Evolutionary conservation across 2,113 vertebrate genomes (phyloP), one percentile per base, ranked within the genome.

Genomic region (Artemisiospiza belli): DNA sequence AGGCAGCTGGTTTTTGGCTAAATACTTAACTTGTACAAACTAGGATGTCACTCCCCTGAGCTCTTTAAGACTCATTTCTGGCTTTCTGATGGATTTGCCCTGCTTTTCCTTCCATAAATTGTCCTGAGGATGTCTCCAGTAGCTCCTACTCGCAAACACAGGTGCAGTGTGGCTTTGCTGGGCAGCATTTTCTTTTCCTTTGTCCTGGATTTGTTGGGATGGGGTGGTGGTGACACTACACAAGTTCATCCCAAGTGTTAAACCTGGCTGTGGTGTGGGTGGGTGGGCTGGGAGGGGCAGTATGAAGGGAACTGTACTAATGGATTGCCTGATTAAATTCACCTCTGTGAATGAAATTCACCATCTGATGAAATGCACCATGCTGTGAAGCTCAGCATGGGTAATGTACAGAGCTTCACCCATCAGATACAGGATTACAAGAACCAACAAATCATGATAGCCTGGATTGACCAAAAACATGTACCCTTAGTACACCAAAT

Each of bases 141-240:
- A 84, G 89, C 64, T 95, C 63, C 62, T 46, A 4, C 68, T 83
- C 0, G 13, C 87, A 87, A 46, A 43, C 70, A 37, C 87, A 91
- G 90, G 87, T 90, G 94, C 87, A 0, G 39, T 83, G 78, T 94
- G 11, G 90, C 79, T 96, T 91, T 90, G 76, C 90, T 94, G 95
- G 92, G 92, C 94, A 61, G 88, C 23, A 8, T 86, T 92, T 91
- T 67, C 52, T 67, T 87, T 47, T 78, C 12, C 11, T 78, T 93
- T 63, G 28, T 91, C 90, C 69, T 82, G 28, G 61, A 44, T 64
- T 77, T 52, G 59, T 82, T 84, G 27, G 62, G 91, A 21, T 4
- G 3, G 11, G 31, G 83, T 35, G 6, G 75, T 52, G 87, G 35
- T 64, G 74, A 30, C 76, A 59, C 79, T 16, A 79, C 77, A 55